Base-by-base conservation (phyloP, 2,888 invertebrate species). In the Endomychus coccineus region DNA sequence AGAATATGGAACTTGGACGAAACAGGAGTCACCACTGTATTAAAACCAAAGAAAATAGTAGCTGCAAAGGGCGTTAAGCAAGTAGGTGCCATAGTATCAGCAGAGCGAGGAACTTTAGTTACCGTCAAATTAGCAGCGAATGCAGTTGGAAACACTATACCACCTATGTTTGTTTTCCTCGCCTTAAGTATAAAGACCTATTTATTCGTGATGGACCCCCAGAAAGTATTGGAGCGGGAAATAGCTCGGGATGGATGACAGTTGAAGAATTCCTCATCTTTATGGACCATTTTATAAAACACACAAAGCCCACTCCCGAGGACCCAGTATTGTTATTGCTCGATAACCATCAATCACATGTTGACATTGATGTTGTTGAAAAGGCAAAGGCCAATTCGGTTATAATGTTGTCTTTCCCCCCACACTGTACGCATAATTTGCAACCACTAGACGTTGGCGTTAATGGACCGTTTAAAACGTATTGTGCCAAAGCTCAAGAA, bases 201-300 rank as follows among this genome's bases (percentile, higher is more conserved):
- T 49, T 48, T 40, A 13, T 50, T 4, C 12, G 14, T 12, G 50
- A 49, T 43, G 54, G 56, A 5, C 59, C 58, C 10, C 39, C 49
- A 25, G 57, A 45, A 2, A 49, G 40, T 24, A 55, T 55, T 44
- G 57, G 56, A n/a, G 50, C 50, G 27, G 58, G 52, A 3, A 59
- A 61, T 42, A 13, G 14, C 3, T 49, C 48, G 2, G 56, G 58
- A 13, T 59, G 56, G 59, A 58, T 58, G 51, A 47, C 47, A 7
- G 43, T 10, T 4, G 42, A 27, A 15, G 48, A 52, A 30, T 57
- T 59, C 23, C 9, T 43, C 3, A 32, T 35, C n/a, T 58, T 46
- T 43, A 38, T 57, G 34, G 41, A 58, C 11, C 55, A 60, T 35
- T 59, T 59, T 32, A 46, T 53, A 16, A 48, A 52, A 21, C 19